A percentile compares a stretch with the other conserved stretches of the same genome.
Conservation (phyloP, 2,888 invertebrate genomes). For the Itoplectis maculator region DNA sequence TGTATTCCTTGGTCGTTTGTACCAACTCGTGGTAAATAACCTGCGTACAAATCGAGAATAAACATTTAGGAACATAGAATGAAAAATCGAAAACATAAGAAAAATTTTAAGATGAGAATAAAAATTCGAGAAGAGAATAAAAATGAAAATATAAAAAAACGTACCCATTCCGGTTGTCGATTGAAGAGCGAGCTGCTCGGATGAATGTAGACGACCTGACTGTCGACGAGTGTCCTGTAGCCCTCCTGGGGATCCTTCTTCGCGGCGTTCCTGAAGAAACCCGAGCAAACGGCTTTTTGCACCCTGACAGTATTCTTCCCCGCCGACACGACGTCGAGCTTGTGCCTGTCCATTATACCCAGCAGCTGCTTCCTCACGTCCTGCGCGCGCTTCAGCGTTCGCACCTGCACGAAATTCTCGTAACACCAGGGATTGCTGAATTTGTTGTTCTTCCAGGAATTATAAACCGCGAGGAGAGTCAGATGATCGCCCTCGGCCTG, state of each 20-base stretch:
- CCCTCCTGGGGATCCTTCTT: conserved; percentile 99
- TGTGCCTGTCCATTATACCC: conserved; percentile 98
- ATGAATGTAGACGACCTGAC: conserved; percentile 99
- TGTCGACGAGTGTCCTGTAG: conserved; percentile 98
- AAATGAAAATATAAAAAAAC: conserved; percentile 31
- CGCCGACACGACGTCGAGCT: conserved; percentile 98
- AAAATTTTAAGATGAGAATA: too few relatives aligned
- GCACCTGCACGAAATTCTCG: conserved; percentile 99
- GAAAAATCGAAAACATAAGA: too few relatives aligned
- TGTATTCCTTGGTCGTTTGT: conserved; percentile 99
- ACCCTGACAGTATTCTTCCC: conserved; percentile 97
- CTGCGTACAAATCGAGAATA: too few relatives aligned
- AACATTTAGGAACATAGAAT: too few relatives aligned
- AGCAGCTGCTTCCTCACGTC: conserved; percentile 99
- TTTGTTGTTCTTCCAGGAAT: conserved; percentile 99
- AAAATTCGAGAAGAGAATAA: too few relatives aligned
- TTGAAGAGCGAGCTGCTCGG: conserved; percentile 99
- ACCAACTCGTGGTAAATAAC: conserved; percentile 99
- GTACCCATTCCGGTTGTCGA: conserved; percentile 97
- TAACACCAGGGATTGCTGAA: conserved; percentile 99
- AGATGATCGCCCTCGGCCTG: conserved; percentile 99
- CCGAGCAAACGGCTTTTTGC: conserved; percentile 99
- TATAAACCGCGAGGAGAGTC: conserved; percentile 98
- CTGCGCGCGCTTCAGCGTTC: conserved; percentile 98
- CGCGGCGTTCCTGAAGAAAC: conserved; percentile 99